Evolutionary conservation across 2,113 vertebrate genomes (phyloP).

Genomic region (Leucopternis melanops): DNA sequence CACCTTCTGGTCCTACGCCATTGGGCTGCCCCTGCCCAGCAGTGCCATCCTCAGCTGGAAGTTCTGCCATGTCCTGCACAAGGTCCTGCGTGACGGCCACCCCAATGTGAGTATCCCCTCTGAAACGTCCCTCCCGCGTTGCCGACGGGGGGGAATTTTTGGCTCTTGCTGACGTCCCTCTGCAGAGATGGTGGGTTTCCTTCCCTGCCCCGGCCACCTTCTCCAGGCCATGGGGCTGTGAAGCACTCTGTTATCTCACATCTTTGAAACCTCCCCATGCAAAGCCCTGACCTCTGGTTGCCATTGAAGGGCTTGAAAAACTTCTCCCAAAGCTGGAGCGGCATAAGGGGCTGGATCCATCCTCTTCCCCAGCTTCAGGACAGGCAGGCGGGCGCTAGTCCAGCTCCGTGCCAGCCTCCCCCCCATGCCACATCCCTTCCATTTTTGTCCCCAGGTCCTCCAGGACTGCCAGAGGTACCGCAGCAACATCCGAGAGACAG

Average conservation of each 20-base stretch:
- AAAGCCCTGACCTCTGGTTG: neutral
- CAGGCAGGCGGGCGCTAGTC: fast-evolving
- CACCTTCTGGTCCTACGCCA: conserved; percentile 96
- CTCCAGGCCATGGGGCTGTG: neutral
- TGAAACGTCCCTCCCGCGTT: fast-evolving
- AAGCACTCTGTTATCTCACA: neutral
- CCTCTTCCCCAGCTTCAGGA: neutral
- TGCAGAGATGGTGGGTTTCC: neutral
- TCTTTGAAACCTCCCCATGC: neutral
- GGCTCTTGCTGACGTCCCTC: fast-evolving
- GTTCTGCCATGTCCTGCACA: conserved; percentile 96
- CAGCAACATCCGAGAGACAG: conserved; percentile 85
- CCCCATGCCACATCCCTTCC: fast-evolving
- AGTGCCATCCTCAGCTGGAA: conserved; percentile 97
- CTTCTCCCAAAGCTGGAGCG: neutral
- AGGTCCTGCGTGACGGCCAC: conserved; percentile 91
- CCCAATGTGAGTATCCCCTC: conserved; percentile 81
- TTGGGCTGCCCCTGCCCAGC: conserved; percentile 88
- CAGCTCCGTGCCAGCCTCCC: neutral
- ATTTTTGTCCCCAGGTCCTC: conserved; percentile 74
- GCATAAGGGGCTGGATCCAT: neutral
- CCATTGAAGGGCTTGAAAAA: neutral
- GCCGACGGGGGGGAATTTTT: neutral
- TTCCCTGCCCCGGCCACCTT: neutral
- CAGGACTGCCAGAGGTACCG: conserved; percentile 94